A percentile compares a stretch with the other conserved stretches of the same genome.
Evolutionary conservation across 2,113 vertebrate genomes (phyloP).

Genomic region (Cyanoramphus novaezelandiae): DNA sequence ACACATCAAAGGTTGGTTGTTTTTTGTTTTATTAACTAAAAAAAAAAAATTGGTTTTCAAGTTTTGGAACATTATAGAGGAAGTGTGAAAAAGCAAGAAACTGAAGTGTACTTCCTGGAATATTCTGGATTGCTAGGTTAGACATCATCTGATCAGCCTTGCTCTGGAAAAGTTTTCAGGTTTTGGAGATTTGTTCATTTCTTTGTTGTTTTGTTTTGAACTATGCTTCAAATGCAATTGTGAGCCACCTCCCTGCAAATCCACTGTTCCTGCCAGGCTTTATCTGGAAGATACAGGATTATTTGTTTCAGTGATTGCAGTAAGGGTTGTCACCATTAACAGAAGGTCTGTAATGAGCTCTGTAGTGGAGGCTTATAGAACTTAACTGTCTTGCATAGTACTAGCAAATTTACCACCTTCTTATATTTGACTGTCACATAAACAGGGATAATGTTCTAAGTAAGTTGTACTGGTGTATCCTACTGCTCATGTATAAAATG

Average conservation of each 20-base stretch:
- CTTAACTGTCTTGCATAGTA: background rate
- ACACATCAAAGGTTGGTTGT: background rate
- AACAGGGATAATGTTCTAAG: background rate
- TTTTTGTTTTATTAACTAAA: background rate
- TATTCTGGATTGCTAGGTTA: background rate
- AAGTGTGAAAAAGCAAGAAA: background rate
- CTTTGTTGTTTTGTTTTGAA: background rate
- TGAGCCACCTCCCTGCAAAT: background rate
- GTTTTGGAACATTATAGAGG: background rate
- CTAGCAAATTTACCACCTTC: background rate
- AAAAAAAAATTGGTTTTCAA: rapidly evolving
- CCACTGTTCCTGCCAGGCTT: background rate
- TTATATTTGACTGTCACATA: background rate
- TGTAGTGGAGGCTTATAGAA: background rate
- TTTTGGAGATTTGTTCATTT: background rate
- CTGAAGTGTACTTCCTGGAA: background rate
- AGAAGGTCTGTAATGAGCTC: background rate
- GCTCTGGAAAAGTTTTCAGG: background rate
- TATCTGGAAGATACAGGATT: background rate
- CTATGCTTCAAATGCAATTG: background rate
- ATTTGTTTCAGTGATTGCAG: background rate
- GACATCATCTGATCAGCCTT: background rate
- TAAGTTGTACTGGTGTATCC: background rate
- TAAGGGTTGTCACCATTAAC: background rate
- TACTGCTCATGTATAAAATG: background rate